These are phyloP conservation scores for Ifrita kowaldi DNA, from an alignment of 2,113 vertebrate genomes.

Conservation along the genomic window DNA sequence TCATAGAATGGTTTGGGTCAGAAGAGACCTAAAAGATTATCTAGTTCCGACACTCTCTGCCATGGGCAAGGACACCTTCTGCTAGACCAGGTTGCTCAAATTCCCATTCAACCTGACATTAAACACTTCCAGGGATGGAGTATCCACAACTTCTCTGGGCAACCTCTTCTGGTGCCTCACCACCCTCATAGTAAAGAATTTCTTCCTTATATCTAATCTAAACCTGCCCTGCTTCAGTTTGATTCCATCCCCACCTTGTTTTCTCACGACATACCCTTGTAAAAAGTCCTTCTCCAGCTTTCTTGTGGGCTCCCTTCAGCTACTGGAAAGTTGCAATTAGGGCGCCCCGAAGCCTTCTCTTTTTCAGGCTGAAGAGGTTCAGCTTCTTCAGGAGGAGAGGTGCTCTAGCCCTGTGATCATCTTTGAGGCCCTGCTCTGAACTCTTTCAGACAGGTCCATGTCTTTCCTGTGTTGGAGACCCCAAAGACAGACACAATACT, in stretches of 20 bases:
- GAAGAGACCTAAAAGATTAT: not conserved
- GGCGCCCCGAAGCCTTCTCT: not conserved
- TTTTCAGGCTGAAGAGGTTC: not conserved
- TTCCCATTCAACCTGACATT: not conserved
- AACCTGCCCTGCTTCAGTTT: not conserved
- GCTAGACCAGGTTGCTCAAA: not conserved
- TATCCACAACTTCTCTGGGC: not conserved
- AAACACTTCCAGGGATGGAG: not conserved
- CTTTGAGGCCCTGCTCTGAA: not conserved
- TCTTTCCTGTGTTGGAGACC: not conserved
- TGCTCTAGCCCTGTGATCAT: not conserved
- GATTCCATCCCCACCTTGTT: not conserved
- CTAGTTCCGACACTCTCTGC: not conserved
- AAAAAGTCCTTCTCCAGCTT: not conserved
- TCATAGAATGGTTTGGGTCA: not conserved
- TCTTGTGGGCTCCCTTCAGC: not conserved
- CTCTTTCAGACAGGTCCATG: not conserved
- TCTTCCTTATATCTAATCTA: not conserved
- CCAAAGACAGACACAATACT: not conserved
- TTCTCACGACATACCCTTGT: not conserved
- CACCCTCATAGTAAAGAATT: not conserved
- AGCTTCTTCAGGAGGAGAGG: fast-evolving
- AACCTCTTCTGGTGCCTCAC: not conserved
- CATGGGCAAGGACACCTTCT: not conserved
- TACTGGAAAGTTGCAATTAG: not conserved